Evolutionary conservation across 2,113 vertebrate species (phyloP).

Genomic region (mouse (Mus musculus)): GRCm39 chr15:12400001-12400500

Average conservation of each 20-base stretch:
- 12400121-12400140: conserved; percentile 72
- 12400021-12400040: conserved; percentile 70
- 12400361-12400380: conserved; percentile 6
- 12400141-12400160: conserved; percentile 83
- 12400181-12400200: conserved; percentile 67
- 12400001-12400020: conserved; percentile 60
- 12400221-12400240: conserved; percentile 57
- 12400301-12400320: conserved; percentile 38
- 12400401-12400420: not conserved
- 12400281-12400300: conserved; percentile 25
- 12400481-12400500: not conserved
- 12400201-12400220: conserved; percentile 74
- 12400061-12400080: conserved; percentile 85
- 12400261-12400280: conserved; percentile 39
- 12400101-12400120: conserved; percentile 82
- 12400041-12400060: conserved; percentile 73
- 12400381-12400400: conserved; percentile 30
- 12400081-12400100: conserved; percentile 82
- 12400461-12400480: not conserved
- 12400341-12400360: not conserved
- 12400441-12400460: not conserved
- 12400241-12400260: conserved; percentile 48
- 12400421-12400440: conserved; percentile 8
- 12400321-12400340: conserved; percentile 52
- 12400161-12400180: conserved; percentile 74